These are phyloP conservation scores for Phrynosoma platyrhinos DNA, from an alignment of 2,113 vertebrate genomes.

Conservation along the genomic window DNA sequence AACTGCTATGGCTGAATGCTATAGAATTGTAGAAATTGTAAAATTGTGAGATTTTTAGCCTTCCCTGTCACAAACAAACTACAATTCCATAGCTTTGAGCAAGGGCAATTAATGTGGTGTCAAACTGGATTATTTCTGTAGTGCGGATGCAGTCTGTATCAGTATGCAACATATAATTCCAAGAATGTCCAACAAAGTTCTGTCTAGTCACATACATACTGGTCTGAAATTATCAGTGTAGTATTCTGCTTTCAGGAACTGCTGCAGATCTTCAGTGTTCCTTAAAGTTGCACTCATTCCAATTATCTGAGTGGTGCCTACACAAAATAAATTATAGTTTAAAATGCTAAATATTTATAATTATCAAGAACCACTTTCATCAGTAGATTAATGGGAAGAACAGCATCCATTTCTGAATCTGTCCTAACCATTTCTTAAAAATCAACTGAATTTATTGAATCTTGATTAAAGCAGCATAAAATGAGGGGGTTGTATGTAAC, in stretches of 20 bases:
- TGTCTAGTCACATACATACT: slow-evolving; percentile 75
- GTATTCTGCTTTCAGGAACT: slow-evolving; percentile 90
- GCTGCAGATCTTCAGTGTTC: slow-evolving; percentile 91
- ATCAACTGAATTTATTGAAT: background rate
- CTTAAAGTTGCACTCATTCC: slow-evolving; percentile 97
- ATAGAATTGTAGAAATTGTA: too few species aligned
- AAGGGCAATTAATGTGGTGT: too few species aligned
- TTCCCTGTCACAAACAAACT: background rate
- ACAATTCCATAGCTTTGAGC: too few species aligned
- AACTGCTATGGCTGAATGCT: too few species aligned
- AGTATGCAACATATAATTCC: background rate
- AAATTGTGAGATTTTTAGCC: too few species aligned
- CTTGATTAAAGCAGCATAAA: background rate
- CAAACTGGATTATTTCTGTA: too few species aligned
- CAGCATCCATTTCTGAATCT: background rate
- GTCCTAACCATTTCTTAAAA: background rate
- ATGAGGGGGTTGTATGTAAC: background rate
- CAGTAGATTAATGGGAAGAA: background rate
- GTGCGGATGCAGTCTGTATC: background rate
- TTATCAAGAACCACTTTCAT: background rate
- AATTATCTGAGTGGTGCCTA: slow-evolving; percentile 90
- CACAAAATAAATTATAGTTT: slow-evolving; percentile 21
- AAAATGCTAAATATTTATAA: background rate
- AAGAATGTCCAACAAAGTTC: background rate
- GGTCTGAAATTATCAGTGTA: slow-evolving; percentile 91